phyloP scores from a whole-genome alignment of 2,888 invertebrate species.

The Amphipyra tragopoginis region DNA sequence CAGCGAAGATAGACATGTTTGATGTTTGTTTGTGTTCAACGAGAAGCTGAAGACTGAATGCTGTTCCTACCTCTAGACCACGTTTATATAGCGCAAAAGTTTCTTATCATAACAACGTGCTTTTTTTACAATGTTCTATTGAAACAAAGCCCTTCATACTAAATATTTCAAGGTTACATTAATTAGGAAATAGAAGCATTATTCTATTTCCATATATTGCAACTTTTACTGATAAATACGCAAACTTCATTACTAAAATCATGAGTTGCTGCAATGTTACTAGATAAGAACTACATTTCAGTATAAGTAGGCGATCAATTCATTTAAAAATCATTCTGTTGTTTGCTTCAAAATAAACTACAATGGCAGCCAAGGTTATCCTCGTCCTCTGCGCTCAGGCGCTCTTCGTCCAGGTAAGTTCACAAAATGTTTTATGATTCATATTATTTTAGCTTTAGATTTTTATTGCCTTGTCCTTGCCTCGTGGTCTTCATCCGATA shows the following conservation, averaged over 20 bases:
- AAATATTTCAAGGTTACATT: conserved; percentile 1
- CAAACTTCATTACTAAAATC: conserved; percentile 8
- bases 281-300: conserved; percentile 22
- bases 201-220: conserved; percentile 13
- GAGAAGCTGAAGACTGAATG: conserved; percentile 26
- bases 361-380: conserved; percentile 20
- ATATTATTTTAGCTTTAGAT: not conserved
- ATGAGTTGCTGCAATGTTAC: conserved; percentile 2
- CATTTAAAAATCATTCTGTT: conserved; percentile 20
- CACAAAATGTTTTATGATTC: not conserved
- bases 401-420: conserved; percentile 13
- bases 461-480: not conserved
- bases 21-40: conserved; percentile 27
- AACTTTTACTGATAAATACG: conserved; percentile 4
- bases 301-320: conserved; percentile 22
- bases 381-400: conserved; percentile 11
- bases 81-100: conserved; percentile 6
- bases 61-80: conserved; percentile 1
- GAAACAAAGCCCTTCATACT: conserved; percentile 1
- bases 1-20: conserved; percentile 45
- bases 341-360: conserved; percentile 15
- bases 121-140: not conserved
- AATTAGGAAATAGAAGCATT: conserved; percentile 5
- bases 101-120: not conserved
- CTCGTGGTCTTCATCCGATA: too few species aligned